Evolutionary conservation across 2,797 vertebrate species (phyloP).

Genomic region (Enteromius trimaculatus): DNA sequence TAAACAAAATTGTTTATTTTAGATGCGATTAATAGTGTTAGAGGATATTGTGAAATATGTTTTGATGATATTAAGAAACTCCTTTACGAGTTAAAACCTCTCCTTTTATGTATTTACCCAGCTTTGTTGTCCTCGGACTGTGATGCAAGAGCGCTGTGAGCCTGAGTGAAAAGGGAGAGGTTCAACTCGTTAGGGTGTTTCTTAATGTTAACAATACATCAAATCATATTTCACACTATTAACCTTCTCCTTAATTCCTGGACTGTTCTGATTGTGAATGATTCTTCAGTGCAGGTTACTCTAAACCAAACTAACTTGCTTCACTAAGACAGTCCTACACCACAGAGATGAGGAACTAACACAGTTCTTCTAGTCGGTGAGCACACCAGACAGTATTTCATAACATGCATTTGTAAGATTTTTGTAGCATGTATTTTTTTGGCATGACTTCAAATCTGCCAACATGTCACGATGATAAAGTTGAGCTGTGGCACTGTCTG

Average conservation of each 20-base stretch:
- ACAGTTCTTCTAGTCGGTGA: background rate
- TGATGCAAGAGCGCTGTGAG: background rate
- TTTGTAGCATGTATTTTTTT: background rate
- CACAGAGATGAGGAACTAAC: background rate
- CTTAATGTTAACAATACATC: background rate
- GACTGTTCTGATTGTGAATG: background rate
- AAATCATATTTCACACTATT: background rate
- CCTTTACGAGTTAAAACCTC: no score
- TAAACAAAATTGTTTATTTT: no score
- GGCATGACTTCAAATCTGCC: background rate
- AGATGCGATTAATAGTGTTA: no score
- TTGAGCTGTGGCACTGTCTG: background rate
- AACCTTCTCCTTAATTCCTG: background rate
- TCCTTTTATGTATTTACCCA: background rate
- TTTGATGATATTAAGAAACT: no score
- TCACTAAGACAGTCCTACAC: background rate
- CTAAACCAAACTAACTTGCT: background rate
- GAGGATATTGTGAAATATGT: no score
- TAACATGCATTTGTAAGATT: background rate
- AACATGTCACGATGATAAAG: slow-evolving; percentile 2
- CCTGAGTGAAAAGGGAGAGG: background rate
- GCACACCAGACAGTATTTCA: background rate
- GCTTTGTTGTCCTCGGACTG: background rate
- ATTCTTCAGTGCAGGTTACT: background rate
- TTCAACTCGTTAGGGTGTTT: background rate